These are phyloP conservation scores for Pantherophis guttatus DNA, from an alignment of 2,113 vertebrate species.

Conservation along the genomic window DNA sequence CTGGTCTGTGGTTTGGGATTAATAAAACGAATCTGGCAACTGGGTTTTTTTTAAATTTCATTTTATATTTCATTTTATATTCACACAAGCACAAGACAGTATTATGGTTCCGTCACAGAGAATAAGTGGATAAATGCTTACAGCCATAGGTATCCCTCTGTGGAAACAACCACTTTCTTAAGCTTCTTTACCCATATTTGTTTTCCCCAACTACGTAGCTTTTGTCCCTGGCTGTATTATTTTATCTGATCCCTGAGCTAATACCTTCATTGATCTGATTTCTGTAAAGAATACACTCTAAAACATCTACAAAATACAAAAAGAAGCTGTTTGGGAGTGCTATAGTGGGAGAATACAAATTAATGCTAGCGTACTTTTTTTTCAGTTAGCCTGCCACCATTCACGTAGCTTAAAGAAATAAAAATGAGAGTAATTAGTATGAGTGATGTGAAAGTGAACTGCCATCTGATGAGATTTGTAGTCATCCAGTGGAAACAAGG, in stretches of 20 bases:
- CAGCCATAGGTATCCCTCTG: background rate
- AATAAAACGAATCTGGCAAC: background rate
- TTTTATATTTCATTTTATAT: background rate
- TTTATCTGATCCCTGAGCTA: constrained; percentile 33
- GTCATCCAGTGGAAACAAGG: background rate
- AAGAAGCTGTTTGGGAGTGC: background rate
- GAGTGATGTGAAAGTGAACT: background rate
- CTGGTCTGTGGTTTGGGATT: background rate
- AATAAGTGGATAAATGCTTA: background rate
- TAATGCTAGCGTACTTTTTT: background rate
- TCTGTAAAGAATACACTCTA: background rate
- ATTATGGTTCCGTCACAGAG: background rate
- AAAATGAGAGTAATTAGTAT: constrained; percentile 4
- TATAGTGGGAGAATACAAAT: background rate
- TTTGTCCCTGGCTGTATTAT: background rate
- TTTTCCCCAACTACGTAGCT: background rate
- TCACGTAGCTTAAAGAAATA: fast-evolving
- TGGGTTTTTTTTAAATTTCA: background rate
- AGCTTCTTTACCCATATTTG: background rate
- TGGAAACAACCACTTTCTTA: background rate
- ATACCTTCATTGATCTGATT: constrained; percentile 12
- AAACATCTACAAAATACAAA: background rate
- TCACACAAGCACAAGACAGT: background rate
- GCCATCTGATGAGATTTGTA: background rate
- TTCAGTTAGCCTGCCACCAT: background rate